Base-by-base conservation (phyloP, 2,797 vertebrate species). In the Enteromius radiatus region DNA sequence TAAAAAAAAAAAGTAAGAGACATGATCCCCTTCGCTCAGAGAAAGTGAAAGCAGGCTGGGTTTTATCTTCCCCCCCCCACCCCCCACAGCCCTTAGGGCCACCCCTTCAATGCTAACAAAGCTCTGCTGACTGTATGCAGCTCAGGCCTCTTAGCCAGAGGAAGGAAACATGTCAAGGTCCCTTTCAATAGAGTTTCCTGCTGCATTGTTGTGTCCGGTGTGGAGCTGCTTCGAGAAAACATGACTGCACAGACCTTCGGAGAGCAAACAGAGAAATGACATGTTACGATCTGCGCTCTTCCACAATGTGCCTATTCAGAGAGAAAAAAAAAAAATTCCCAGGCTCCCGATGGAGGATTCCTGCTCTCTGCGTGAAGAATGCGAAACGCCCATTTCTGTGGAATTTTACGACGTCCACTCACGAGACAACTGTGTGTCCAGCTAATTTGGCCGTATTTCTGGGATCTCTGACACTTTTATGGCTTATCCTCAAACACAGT, bases 401-500 rank as follows among this genome's bases (percentile, higher is more conserved):
- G 79, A 90, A 90, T 91, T 94, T 93, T 87, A 93, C 63, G 33
- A 84, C 84, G 80, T 84, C 90, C 88, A 87, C 89, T 90, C 75
- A 89, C 68, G 78, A 89, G 89, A 91, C 87, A 88, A 84, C 71
- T 56, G 88, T 85, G 83, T 90, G 90, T 91, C 89, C 89, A 80
- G 90, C 90, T 93, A 93, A 94, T 95, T 92, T 93, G 91, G 88
- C 89, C 91, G 89, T 93, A 93, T 92, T 92, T 96, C 88, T 86
- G 87, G 89, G 78, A 84, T 74, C 81, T 47, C 86, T 90, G 94
- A 94, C 93, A 91, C 85, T 91, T 95, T 95, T 92, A 95, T 87
- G 87, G 91, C 85, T 79, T 31, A 85, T 89, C 88, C 84, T 84
- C 5, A 83, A 86, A 89, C 85, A 84, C 73, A 76, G 71, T 85